A percentile compares a stretch with the other conserved stretches of the same genome.
These are phyloP conservation scores for Channallabes apus DNA, from an alignment of 2,797 vertebrate species.

Conservation along the genomic window DNA sequence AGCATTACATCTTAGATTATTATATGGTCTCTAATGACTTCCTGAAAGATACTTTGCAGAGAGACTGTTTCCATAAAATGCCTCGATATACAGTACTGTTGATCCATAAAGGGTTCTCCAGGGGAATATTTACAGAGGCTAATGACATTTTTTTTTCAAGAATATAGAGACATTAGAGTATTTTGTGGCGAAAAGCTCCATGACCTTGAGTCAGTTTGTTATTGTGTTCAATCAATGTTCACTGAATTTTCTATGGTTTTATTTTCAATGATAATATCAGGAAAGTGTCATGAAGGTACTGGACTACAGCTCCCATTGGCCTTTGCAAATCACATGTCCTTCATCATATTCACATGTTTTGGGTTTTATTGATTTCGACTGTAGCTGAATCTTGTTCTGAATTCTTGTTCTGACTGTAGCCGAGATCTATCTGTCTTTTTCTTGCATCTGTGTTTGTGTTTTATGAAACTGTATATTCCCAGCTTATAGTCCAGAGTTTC, in stretches of 20 bases:
- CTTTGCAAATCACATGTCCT: too few relatives aligned
- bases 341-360: too few relatives aligned
- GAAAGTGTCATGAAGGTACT: too few relatives aligned
- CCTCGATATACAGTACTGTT: too few relatives aligned
- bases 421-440: too few relatives aligned
- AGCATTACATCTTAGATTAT: background rate
- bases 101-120: background rate
- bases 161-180: background rate
- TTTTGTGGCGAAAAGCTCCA: background rate
- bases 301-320: too few relatives aligned
- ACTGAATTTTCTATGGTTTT: background rate
- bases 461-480: too few relatives aligned
- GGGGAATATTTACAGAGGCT: background rate
- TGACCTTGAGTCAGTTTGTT: background rate
- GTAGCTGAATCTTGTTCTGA: too few relatives aligned
- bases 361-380: too few relatives aligned
- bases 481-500: too few relatives aligned
- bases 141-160: background rate
- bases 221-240: background rate
- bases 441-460: too few relatives aligned
- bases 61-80: background rate
- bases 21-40: background rate
- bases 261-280: background rate
- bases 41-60: background rate
- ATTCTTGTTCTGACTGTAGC: too few relatives aligned